phyloP scores from a whole-genome alignment of 2,797 vertebrate species.

The Philypnodon macrostomus region DNA sequence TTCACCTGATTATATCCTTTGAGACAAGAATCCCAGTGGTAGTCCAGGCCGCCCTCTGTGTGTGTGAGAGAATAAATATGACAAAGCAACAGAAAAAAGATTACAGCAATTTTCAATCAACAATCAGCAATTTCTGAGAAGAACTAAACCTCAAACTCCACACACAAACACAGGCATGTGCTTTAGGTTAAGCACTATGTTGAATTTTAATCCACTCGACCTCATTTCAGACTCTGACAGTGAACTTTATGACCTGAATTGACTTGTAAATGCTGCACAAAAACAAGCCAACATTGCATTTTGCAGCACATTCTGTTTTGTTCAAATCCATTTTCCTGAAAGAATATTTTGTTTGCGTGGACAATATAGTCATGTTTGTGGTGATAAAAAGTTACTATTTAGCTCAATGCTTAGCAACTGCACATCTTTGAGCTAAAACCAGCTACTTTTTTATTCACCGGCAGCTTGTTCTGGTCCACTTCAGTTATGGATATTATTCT shows the following conservation, averaged over 20 bases:
- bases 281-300: not conserved
- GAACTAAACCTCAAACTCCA: too few relatives aligned
- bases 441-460: too few relatives aligned
- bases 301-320: conserved; percentile 2
- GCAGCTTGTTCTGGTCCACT: not conserved
- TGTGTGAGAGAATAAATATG: conserved; percentile 15
- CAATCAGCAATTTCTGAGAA: too few relatives aligned
- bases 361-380: not conserved
- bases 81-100: not conserved
- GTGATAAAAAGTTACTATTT: not conserved
- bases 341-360: not conserved
- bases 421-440: not conserved
- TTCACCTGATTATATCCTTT: conserved; percentile 66
- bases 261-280: not conserved
- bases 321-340: not conserved
- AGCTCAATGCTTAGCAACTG: not conserved
- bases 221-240: conserved; percentile 14
- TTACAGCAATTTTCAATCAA: not conserved
- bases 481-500: too few relatives aligned
- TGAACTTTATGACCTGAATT: conserved; percentile 11
- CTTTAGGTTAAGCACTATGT: conserved; percentile 6
- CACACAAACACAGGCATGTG: not conserved
- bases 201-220: conserved; percentile 13
- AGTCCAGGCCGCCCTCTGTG: conserved; percentile 74
- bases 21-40: conserved; percentile 72